Base-by-base conservation (phyloP, 2,888 invertebrate species). In the Elmis aenea region DNA sequence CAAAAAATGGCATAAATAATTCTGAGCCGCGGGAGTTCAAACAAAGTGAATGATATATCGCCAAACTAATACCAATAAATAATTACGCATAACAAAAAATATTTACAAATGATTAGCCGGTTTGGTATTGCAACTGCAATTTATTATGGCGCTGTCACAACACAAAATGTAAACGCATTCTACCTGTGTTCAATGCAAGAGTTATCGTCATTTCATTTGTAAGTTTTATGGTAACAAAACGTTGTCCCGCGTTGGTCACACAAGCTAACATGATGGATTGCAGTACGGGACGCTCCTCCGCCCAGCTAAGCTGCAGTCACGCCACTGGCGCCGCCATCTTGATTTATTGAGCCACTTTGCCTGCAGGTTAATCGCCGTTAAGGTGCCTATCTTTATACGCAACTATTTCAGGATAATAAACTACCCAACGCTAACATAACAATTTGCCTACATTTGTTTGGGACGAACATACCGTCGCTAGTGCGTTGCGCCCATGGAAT, bases 271-370 rank as follows among this genome's bases (percentile, higher is more conserved):
- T 36, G 41, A 36, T 41, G 34, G 33, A 41, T 41, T 41, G 30
- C 25, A 20, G 24, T 14, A 21, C 26, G 18, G 27, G 32, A 30
- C 27, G 20, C 26, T 34, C 24, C 26, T 37, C 32, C 36, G 35
- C 35, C 21, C 38, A 26, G 36, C 30, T 32, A 26, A 39, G 33
- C 26, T 36, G 33, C 34, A 28, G 33, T 32, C 47, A 45, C 41
- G 40, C 47, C 42, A 28, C 25, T 45, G 47, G 47, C 47, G 47
- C 45, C 45, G 47, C 42, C 45, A 42, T 42, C 42, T 45, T 47
- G 45, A 47, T 47, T 47, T 47, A 47, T 39, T 24, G 38, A 46
- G 35, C 30, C 31, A 28, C 44, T 31, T 18, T 28, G 29, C 26
- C 33, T 27, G 45, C 34, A 32, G 32, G 30, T 41, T 38, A 32